Evolutionary conservation across 2,797 vertebrate genomes (phyloP).

Genomic region (Gastrophryne carolinensis): DNA sequence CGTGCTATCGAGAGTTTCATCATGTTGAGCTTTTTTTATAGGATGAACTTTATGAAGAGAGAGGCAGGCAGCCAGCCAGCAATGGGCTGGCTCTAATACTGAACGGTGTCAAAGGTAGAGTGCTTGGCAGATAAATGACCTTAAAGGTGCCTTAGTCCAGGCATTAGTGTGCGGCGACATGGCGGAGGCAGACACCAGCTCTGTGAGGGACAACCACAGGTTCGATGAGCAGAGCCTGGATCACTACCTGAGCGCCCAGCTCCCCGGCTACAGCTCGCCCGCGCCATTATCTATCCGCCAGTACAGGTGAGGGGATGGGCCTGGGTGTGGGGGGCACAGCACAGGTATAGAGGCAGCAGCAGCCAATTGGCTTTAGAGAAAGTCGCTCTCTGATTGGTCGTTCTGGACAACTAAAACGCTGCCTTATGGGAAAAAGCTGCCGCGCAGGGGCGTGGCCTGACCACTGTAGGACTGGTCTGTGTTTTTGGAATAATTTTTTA

Average conservation of each 20-base stretch:
- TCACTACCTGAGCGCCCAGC: slow-evolving; percentile 67
- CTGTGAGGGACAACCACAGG: slow-evolving; percentile 73
- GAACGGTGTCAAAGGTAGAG: slow-evolving; percentile 9
- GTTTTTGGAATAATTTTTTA: too few species aligned
- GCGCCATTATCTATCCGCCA: slow-evolving; percentile 70
- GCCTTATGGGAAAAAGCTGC: too few species aligned
- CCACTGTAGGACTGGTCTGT: too few species aligned
- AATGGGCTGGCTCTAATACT: too few species aligned
- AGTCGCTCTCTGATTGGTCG: too few species aligned
- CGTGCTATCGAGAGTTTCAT: neutral
- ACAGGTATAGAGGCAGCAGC: too few species aligned
- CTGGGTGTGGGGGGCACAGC: too few species aligned
- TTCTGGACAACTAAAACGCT: too few species aligned
- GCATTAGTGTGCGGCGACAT: neutral
- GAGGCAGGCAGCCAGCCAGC: neutral
- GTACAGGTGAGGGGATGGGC: slow-evolving; percentile 81
- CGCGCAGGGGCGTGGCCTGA: too few species aligned
- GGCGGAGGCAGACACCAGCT: slow-evolving; percentile 56
- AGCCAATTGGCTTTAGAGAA: too few species aligned
- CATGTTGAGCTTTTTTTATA: neutral
- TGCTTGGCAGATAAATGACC: neutral
- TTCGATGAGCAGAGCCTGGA: slow-evolving; percentile 72
- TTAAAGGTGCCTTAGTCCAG: neutral
- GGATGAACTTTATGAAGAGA: slow-evolving; percentile 22
- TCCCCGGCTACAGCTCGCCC: slow-evolving; percentile 62